A percentile compares a stretch with the other conserved stretches of the same genome.
Conservation (phyloP, 1,140 invertebrate species). For the Dreissena rostriformis region DNA sequence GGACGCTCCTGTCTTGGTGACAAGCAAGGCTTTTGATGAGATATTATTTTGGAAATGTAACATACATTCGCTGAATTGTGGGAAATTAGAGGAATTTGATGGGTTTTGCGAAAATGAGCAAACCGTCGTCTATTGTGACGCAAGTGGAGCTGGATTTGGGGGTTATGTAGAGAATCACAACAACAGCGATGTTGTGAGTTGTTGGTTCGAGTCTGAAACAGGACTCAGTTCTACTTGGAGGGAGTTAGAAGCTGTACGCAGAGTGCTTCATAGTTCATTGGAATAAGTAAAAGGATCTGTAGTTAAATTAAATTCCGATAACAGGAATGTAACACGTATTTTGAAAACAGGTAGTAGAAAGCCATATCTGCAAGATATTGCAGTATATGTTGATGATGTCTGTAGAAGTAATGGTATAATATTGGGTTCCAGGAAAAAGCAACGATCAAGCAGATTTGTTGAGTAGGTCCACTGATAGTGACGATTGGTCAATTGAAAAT, state of each 20-base stretch:
- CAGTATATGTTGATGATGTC: constrained; percentile 15
- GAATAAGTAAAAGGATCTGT: neutral
- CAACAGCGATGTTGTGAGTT: constrained; percentile 11
- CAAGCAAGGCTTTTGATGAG: neutral
- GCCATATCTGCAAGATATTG: constrained; percentile 25
- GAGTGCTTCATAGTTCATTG: neutral
- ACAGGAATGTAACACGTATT: constrained; percentile 17
- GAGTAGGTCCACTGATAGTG: constrained; percentile 24
- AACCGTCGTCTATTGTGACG: constrained; percentile 3
- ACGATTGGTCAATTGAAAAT: constrained; percentile 37
- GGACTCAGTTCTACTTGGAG: constrained; percentile 11
- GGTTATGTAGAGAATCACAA: neutral
- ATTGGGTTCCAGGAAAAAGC: constrained; percentile 39
- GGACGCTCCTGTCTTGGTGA: constrained; percentile 16
- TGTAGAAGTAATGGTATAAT: constrained; percentile 18
- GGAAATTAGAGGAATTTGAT: neutral
- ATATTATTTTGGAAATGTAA: constrained; percentile 25
- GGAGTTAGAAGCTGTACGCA: constrained; percentile 7
- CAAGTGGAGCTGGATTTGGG: neutral
- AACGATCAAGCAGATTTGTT: constrained; percentile 31
- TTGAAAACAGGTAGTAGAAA: neutral
- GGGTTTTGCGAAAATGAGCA: constrained; percentile 9
- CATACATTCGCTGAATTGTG: constrained; percentile 1
- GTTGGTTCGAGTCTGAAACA: constrained; percentile 8
- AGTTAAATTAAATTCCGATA: constrained; percentile 10